Percentiles rank a stretch among this genome's conserved stretches.
phyloP scores from a whole-genome alignment of 2,888 invertebrate genomes.

The Drosophila macrospina region DNA sequence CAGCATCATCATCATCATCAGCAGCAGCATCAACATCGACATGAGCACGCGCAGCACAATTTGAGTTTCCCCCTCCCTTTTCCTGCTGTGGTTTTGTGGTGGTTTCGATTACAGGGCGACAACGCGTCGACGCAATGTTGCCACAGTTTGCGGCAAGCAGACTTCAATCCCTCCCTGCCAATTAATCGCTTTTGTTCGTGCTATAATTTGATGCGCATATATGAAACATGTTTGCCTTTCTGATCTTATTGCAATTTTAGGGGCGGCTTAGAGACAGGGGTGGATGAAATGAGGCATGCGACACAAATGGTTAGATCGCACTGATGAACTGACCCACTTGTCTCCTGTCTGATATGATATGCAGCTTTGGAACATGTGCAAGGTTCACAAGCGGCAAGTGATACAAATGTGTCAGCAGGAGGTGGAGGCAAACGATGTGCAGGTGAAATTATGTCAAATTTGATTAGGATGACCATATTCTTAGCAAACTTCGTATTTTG shows the following conservation, averaged over 20 bases:
- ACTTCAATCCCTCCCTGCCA: slow-evolving; percentile 38
- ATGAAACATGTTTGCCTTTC: slow-evolving; percentile 74
- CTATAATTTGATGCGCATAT: slow-evolving; percentile 66
- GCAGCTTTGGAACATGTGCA: slow-evolving; percentile 69
- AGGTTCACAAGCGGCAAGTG: slow-evolving; percentile 64
- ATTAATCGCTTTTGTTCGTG: slow-evolving; percentile 80
- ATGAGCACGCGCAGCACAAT: slow-evolving; percentile 73
- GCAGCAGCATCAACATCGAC: slow-evolving; percentile 21
- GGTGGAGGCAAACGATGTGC: slow-evolving; percentile 20
- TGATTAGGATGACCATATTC: not conserved
- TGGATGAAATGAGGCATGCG: slow-evolving; percentile 68
- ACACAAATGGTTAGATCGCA: slow-evolving; percentile 23
- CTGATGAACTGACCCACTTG: slow-evolving; percentile 48
- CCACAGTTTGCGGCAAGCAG: slow-evolving; percentile 4
- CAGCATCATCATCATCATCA: slow-evolving; percentile 3
- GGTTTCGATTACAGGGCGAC: slow-evolving; percentile 32
- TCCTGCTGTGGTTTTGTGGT: not conserved
- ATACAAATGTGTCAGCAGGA: slow-evolving; percentile 52
- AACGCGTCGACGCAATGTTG: slow-evolving; percentile 19
- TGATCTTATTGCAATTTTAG: slow-evolving; percentile 61
- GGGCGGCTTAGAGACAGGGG: slow-evolving; percentile 56
- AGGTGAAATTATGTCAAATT: slow-evolving; percentile 53
- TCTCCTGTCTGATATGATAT: slow-evolving; percentile 34
- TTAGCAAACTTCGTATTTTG: too few relatives aligned
- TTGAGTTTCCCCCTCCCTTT: not conserved